These are phyloP conservation scores for Oenanthe melanoleuca DNA, from an alignment of 2,113 vertebrate species.

Conservation along the genomic window DNA sequence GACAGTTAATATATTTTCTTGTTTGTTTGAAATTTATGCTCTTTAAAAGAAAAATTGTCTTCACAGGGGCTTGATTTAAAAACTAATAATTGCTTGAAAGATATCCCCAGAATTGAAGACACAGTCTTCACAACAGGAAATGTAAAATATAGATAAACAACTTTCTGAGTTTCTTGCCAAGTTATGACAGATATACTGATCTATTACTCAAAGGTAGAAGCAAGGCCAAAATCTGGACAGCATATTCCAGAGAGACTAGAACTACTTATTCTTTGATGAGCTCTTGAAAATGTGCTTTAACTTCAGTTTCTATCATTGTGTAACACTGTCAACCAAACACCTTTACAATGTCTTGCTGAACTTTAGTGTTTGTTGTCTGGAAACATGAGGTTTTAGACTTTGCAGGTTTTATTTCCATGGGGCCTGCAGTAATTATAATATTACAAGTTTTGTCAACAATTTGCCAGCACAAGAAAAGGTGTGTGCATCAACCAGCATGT, in stretches of 20 bases:
- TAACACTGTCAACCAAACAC: background rate
- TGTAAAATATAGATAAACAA: background rate
- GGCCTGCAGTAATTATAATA: background rate
- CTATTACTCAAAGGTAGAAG: constrained; percentile 35
- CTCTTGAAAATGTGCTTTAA: background rate
- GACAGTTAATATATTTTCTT: background rate
- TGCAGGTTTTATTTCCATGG: background rate
- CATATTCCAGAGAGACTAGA: constrained; percentile 23
- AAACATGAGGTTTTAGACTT: background rate
- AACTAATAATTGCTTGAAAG: background rate
- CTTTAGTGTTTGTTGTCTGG: background rate
- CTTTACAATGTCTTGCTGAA: background rate
- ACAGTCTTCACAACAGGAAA: constrained; percentile 37
- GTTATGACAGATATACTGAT: constrained; percentile 53
- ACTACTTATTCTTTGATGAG: background rate
- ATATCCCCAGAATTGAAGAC: background rate
- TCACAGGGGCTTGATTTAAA: background rate
- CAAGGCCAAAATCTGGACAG: constrained; percentile 28
- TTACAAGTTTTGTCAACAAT: background rate
- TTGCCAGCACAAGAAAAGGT: background rate
- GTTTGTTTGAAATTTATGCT: background rate
- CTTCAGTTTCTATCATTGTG: background rate
- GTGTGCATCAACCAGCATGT: background rate
- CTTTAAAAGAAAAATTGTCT: background rate
- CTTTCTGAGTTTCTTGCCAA: constrained; percentile 60